Evolutionary conservation across 2,113 vertebrate genomes (phyloP).

Genomic region (Peucedramus taeniatus): DNA sequence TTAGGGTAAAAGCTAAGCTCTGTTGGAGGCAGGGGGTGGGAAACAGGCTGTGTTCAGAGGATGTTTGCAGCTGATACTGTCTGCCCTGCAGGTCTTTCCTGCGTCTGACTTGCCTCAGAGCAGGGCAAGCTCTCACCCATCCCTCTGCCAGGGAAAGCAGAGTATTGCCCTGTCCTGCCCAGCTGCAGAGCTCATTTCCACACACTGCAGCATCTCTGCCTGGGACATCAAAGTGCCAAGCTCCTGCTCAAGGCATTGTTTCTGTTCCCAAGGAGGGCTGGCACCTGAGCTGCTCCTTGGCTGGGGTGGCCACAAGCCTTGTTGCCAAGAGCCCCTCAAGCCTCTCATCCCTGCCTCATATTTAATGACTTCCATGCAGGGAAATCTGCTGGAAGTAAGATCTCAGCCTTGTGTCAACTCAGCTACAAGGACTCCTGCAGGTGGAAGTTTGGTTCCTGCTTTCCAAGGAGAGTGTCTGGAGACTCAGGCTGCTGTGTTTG

Average conservation of each 20-base stretch:
- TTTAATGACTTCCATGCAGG: not conserved
- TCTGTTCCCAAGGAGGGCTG: not conserved
- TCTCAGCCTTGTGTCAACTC: not conserved
- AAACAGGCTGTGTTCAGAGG: not conserved
- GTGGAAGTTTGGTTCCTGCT: fast-evolving
- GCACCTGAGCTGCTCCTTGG: not conserved
- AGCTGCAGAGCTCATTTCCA: not conserved
- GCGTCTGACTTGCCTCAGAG: not conserved
- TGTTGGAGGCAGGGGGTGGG: not conserved
- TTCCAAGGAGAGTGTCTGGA: not conserved
- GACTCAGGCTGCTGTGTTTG: fast-evolving
- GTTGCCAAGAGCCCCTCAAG: not conserved
- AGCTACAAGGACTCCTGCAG: not conserved
- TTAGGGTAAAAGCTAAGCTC: not conserved
- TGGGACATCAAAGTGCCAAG: not conserved
- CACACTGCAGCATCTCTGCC: not conserved
- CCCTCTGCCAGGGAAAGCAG: not conserved
- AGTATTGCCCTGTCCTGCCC: fast-evolving
- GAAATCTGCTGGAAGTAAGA: not conserved
- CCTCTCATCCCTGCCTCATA: not conserved
- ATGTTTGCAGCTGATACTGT: not conserved
- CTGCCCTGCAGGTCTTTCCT: not conserved
- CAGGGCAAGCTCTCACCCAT: not conserved
- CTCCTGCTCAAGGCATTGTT: not conserved
- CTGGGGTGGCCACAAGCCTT: fast-evolving